Evolutionary conservation across 2,888 invertebrate species (phyloP), one percentile per base, ranked within the genome.

Genomic region (Liodrosophila aerea): DNA sequence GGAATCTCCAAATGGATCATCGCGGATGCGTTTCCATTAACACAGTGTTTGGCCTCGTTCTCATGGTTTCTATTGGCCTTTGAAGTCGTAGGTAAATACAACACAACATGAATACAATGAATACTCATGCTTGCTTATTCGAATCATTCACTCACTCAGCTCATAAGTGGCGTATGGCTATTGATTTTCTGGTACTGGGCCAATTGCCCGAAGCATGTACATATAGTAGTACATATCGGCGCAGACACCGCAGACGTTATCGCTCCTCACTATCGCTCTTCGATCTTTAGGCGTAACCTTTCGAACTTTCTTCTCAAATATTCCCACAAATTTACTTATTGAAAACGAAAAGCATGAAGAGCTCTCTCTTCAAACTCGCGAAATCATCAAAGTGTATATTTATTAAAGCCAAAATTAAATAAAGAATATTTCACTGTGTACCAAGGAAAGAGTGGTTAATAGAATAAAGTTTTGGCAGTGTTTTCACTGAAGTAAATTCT

Each of bases 161-260:
- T 31, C 44, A 44, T 37, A 54, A 64, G 5, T 73, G 73, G 73
- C 68, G 73, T 33, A 34, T 53, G 22, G 64, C 64, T 13, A 51
- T 73, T 43, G 73, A 76, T 29, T 73, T 44, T 45, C 31, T 76
- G 34, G 8, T 76, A 1, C 41, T 73, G 34, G 73, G 64, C 18
- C 49, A 64, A 8, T 11, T 76, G 30, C 73, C 68, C n/a, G 49
- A 52, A 0, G 13, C 30, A 1, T n/a, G 1, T 7, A 7, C 30
- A 2, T n/a, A 1, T 7, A 5, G 18, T 15, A 9, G 43, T 5
- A 40, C n/a, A n/a, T n/a, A n/a, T n/a, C n/a, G 39, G 7, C 33
- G 44, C 4, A 8, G 34, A 5, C 54, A 44, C 4, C 45, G 33
- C 16, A 64, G 18, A 7, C 41, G 29, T 9, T 13, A 7, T 31